Conservation (phyloP, 2,113 vertebrate species). For the Thamnaconus septentrionalis region DNA sequence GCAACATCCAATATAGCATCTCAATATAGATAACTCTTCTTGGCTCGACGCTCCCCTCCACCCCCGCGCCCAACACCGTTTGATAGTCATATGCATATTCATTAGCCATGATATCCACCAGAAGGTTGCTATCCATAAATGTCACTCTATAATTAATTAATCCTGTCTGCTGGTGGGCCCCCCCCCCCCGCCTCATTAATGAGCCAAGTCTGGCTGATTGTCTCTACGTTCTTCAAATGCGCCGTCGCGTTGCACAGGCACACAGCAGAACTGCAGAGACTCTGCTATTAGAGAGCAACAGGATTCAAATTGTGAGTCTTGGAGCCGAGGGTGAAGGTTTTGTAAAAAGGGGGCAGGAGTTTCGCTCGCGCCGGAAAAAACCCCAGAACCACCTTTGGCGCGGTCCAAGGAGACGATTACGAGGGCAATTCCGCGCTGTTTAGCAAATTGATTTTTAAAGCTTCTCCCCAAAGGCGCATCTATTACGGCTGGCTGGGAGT, state of each 20-base stretch:
- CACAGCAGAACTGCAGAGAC: conserved; percentile 34
- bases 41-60: conserved; percentile 48
- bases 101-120: conserved; percentile 73
- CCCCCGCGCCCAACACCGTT: conserved; percentile 2
- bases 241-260: conserved; percentile 69
- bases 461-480: conserved; percentile 66
- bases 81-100: conserved; percentile 73
- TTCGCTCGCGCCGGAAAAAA: conserved; percentile 42
- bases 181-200: conserved; percentile 76
- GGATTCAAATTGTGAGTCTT: conserved; percentile 26
- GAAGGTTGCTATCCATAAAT: conserved; percentile 83
- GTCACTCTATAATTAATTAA: conserved; percentile 80
- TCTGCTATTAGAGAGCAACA: conserved; percentile 45
- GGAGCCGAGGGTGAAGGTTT: conserved; percentile 8
- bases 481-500: conserved; percentile 67
- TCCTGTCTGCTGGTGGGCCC: conserved; percentile 75
- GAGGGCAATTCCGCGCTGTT: conserved; percentile 69
- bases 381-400: conserved; percentile 63
- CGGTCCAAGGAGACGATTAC: conserved; percentile 66
- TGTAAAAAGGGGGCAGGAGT: conserved; percentile 22
- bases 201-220: conserved; percentile 74
- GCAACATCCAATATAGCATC: conserved; percentile 35
- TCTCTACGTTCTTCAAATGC: conserved; percentile 77
- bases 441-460: conserved; percentile 77
- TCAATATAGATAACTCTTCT: conserved; percentile 61